A percentile compares a stretch with the other conserved stretches of the same genome.
phyloP scores from a whole-genome alignment of 1,140 invertebrate genomes.

The Aphis craccivora region DNA sequence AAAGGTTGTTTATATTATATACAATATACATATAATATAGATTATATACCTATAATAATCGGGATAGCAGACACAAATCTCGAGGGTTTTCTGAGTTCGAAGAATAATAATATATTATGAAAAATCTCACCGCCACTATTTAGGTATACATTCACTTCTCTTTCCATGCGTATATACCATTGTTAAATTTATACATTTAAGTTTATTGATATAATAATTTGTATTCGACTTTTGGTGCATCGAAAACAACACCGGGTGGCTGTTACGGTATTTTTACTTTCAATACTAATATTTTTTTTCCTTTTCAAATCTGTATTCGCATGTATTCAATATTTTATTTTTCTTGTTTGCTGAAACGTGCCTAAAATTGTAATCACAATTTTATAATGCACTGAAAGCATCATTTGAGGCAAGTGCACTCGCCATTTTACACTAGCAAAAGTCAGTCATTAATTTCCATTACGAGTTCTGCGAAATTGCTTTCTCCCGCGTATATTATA shows the following conservation, averaged over 20 bases:
- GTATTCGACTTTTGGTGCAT: background rate
- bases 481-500: slow-evolving; percentile 19
- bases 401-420: background rate
- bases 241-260: background rate
- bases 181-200: background rate
- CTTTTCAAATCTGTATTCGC: background rate
- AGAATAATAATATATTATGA: background rate
- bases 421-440: slow-evolving; percentile 3
- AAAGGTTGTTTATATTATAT: too few relatives aligned
- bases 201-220: background rate
- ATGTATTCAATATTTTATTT: background rate
- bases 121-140: background rate
- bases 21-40: too few relatives aligned
- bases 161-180: background rate
- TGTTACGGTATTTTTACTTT: background rate
- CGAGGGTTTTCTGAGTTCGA: slow-evolving; percentile 18
- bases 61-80: background rate
- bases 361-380: background rate
- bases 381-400: background rate
- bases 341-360: background rate
- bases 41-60: background rate
- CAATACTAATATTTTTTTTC: background rate
- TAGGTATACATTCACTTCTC: background rate
- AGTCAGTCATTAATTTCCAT: slow-evolving; percentile 13
- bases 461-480: background rate